phyloP scores from a whole-genome alignment of 2,888 invertebrate genomes.

The Prosapia bicincta region DNA sequence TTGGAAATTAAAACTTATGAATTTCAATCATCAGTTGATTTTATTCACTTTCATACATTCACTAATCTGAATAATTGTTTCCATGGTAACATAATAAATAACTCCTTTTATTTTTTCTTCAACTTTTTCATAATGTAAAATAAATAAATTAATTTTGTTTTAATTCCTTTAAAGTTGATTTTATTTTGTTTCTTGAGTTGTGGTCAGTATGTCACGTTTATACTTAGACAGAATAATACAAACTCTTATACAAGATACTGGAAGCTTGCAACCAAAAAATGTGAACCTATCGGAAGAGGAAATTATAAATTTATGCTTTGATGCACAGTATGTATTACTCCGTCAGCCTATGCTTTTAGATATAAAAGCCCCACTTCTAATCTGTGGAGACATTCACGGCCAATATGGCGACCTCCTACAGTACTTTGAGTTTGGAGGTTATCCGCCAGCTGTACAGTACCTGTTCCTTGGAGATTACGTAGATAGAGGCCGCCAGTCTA shows the following conservation, averaged over 20 bases:
- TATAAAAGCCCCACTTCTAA: constrained; percentile 27
- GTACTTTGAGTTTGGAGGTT: constrained; percentile 65
- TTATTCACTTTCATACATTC: no score
- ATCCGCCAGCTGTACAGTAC: constrained; percentile 98
- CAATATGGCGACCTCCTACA: constrained; percentile 30
- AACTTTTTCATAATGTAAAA: no score
- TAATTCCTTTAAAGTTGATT: no score
- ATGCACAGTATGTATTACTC: not conserved
- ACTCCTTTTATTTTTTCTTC: no score
- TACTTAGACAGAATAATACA: not conserved
- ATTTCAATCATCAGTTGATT: no score
- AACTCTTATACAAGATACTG: not conserved
- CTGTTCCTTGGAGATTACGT: constrained; percentile 91
- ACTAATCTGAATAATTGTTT: no score
- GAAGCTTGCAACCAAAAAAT: not conserved
- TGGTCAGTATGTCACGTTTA: not conserved
- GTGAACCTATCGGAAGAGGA: not conserved
- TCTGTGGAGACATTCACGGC: constrained; percentile 33
- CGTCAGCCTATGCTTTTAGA: constrained; percentile 24
- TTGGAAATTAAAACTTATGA: no score
- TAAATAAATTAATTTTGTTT: no score
- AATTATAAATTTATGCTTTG: not conserved
- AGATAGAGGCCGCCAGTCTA: constrained; percentile 85
- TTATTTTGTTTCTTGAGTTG: no score
- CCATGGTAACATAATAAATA: no score